These are phyloP conservation scores for Cataglyphis rosenhaueri DNA, from an alignment of 2,888 invertebrate genomes.

Conservation along the genomic window DNA sequence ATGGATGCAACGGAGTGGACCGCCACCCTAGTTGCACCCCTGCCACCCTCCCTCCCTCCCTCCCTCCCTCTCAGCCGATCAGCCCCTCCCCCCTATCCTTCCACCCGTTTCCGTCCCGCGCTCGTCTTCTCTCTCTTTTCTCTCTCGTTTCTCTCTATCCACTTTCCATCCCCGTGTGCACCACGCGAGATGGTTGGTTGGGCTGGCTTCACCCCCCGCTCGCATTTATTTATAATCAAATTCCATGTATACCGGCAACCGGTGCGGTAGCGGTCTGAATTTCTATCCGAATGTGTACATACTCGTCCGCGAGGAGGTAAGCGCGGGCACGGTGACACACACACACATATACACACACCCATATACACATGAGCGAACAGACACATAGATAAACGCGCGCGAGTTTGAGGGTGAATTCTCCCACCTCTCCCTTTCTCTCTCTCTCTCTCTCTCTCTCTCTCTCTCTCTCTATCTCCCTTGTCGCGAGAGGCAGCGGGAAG, in stretches of 20 bases:
- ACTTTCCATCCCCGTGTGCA: constrained; percentile 68
- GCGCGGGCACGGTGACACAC: constrained; percentile 41
- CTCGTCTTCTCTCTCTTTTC: constrained; percentile 50
- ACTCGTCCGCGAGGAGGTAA: constrained; percentile 67
- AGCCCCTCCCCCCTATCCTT: constrained; percentile 24
- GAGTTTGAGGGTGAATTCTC: constrained; percentile 71
- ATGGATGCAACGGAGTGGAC: constrained; percentile 84
- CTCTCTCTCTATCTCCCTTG: constrained; percentile 22
- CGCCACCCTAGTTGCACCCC: constrained; percentile 68
- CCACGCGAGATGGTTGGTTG: constrained; percentile 76
- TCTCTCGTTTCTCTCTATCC: constrained; percentile 52
- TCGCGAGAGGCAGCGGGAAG: constrained; percentile 49
- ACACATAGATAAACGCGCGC: constrained; percentile 52
- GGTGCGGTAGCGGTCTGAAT: constrained; percentile 82
- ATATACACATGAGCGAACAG: constrained; percentile 4
- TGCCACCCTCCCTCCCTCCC: constrained; percentile 22
- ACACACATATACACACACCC: constrained; percentile 17
- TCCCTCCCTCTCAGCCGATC: background rate
- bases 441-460: background rate
- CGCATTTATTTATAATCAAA: constrained; percentile 85
- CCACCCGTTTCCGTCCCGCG: constrained; percentile 54
- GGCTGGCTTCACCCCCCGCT: constrained; percentile 72
- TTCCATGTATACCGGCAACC: constrained; percentile 82
- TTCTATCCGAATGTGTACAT: constrained; percentile 81
- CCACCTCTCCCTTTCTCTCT: constrained; percentile 26